phyloP scores from a whole-genome alignment of 2,888 invertebrate genomes.

The Eupeodes luniger region DNA sequence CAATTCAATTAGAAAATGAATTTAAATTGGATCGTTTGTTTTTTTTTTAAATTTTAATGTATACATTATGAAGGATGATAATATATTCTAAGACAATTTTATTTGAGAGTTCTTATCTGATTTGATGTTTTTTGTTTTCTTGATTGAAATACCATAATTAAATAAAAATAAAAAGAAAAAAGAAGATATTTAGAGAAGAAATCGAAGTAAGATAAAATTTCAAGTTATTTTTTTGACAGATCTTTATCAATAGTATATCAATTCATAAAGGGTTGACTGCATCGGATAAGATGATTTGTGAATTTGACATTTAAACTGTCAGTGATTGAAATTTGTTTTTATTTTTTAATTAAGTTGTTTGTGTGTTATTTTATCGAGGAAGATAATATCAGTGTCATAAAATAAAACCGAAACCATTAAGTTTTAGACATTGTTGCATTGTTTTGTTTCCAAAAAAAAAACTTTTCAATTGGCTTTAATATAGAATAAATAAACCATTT shows the following conservation, averaged over 20 bases:
- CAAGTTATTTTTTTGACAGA: not conserved
- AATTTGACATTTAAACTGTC: not conserved
- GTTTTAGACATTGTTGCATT: too few relatives aligned
- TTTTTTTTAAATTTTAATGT: conserved; percentile 10
- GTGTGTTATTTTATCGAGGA: too few relatives aligned
- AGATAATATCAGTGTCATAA: too few relatives aligned
- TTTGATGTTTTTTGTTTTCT: conserved; percentile 8
- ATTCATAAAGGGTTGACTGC: not conserved
- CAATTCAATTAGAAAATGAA: conserved; percentile 42
- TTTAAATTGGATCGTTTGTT: conserved; percentile 35
- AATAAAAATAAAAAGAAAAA: not conserved
- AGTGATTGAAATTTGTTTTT: not conserved
- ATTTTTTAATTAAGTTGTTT: not conserved
- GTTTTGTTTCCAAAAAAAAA: too few relatives aligned
- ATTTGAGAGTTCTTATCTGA: conserved; percentile 5
- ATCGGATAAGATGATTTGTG: not conserved
- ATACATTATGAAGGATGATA: not conserved
- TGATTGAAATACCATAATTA: conserved; percentile 10
- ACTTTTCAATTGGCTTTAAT: too few relatives aligned
- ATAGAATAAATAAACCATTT: too few relatives aligned
- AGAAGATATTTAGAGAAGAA: too few relatives aligned
- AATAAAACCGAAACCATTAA: too few relatives aligned
- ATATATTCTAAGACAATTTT: not conserved
- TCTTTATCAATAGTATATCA: conserved; percentile 3
- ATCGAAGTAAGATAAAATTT: not conserved